phyloP scores from a whole-genome alignment of 2,113 vertebrate genomes.

The Bothrops jararaca region DNA sequence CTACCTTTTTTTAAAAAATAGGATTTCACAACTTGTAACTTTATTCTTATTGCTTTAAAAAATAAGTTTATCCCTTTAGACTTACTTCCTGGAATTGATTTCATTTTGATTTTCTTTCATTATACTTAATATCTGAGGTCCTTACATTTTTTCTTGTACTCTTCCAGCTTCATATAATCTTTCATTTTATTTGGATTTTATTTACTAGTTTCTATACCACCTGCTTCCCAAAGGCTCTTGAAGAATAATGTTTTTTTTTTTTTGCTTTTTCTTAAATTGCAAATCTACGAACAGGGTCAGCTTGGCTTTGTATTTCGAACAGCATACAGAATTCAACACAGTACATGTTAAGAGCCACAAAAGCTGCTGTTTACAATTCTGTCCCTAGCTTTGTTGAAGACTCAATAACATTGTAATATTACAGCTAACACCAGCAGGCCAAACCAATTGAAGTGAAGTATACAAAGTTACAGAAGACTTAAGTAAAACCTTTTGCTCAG shows the following conservation, averaged over 20 bases:
- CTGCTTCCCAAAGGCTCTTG: background rate
- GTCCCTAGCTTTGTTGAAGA: background rate
- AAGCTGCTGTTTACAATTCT: background rate
- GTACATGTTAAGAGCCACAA: background rate
- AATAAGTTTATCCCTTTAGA: background rate
- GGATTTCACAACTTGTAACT: background rate
- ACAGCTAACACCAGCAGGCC: background rate
- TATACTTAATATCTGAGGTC: background rate
- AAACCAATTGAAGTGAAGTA: slow-evolving; percentile 24
- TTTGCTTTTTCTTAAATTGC: background rate
- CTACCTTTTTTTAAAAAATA: background rate
- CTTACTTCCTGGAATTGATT: background rate
- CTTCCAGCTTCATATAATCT: background rate
- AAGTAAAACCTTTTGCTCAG: slow-evolving; percentile 87
- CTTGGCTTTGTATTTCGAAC: background rate
- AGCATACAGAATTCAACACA: background rate
- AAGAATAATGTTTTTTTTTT: background rate
- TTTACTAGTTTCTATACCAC: background rate
- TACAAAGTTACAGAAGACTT: slow-evolving; percentile 43
- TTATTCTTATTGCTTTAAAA: background rate
- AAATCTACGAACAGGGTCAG: background rate
- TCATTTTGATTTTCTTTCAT: background rate
- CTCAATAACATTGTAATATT: background rate
- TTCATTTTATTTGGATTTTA: background rate
- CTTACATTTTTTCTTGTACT: background rate